Conservation (phyloP, 1,140 invertebrate species). For the Pogonomyrmex barbatus region DNA sequence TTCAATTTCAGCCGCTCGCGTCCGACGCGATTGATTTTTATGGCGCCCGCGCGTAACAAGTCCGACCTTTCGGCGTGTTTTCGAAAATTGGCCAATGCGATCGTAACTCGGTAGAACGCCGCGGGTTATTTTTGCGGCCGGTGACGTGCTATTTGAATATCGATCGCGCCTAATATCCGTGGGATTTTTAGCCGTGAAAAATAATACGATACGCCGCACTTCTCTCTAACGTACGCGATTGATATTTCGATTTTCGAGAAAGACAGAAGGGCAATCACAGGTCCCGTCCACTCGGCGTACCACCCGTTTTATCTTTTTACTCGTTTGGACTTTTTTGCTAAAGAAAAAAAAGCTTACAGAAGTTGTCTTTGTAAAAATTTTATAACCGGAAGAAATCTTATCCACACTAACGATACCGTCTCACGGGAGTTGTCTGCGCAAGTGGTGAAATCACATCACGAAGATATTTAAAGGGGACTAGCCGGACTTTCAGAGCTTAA, state of each 20-base stretch:
- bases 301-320: neutral
- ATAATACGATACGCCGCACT: neutral
- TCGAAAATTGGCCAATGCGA: conserved; percentile 57
- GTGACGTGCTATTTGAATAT: conserved; percentile 15
- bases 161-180: conserved; percentile 16
- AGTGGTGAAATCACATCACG: conserved; percentile 53
- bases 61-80: conserved; percentile 62
- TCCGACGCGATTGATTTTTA: conserved; percentile 69
- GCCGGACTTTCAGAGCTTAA: conserved; percentile 59
- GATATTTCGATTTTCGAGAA: neutral
- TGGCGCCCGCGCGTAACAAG: conserved; percentile 60
- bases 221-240: neutral
- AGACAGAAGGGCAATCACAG: neutral
- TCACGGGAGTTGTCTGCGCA: neutral
- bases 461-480: conserved; percentile 33
- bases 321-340: neutral
- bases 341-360: neutral
- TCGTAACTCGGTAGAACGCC: conserved; percentile 30
- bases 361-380: neutral
- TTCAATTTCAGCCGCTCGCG: conserved; percentile 53
- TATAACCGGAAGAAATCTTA: conserved; percentile 9
- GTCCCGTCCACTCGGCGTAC: no score
- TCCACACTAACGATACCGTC: neutral
- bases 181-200: conserved; percentile 13
- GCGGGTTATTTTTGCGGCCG: conserved; percentile 23